Evolutionary conservation across 2,888 invertebrate genomes (phyloP), one percentile per base, ranked within the genome.

Genomic region (Drosophila mimica): DNA sequence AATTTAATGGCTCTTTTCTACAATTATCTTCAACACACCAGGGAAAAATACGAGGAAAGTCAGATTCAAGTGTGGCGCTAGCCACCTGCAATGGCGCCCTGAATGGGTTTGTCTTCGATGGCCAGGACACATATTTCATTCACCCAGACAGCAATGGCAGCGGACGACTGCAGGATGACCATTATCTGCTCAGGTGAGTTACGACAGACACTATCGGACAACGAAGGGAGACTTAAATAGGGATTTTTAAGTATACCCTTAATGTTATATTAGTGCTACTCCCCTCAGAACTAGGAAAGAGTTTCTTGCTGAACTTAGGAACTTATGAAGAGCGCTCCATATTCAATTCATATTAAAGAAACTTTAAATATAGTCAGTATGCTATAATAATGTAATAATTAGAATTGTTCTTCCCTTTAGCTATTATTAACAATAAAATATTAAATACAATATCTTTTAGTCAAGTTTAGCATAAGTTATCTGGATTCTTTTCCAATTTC

Each of bases 21-120:
- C 51, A 49, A 68, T 58, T 69, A 74, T 53, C 11, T 36, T 4
- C 34, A 17, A 48, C 33, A 57, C 68, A 69, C 17, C 77, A 93
- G 86, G 98, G 98, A 67, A 95, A 94, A 75, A 95, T 98, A 64
- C 94, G 96, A 74, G 96, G 95, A 69, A 94, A 94, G 79, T 94
- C 95, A 2, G 94, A 94, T 66, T 98, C 98, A 5, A 96, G 96
- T 95, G 97, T 95, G 62, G 98, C 98, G 1, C 91, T 98, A 58
- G 98, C 98, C 58, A 97, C 97, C 6, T 98, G 98, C 91, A 87
- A 87, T 76, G 93, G 94, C 60, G 82, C 96, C 54, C 93, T 96
- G 48, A 95, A 96, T 59, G 98, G 98, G 9, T 94, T 97, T 72
- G 94, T 98, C 74, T 97, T 95, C 92, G 97, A 98, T 91, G 97